Evolutionary conservation across 2,797 vertebrate species (phyloP).

Genomic region (Rhinichthys osculus): DNA sequence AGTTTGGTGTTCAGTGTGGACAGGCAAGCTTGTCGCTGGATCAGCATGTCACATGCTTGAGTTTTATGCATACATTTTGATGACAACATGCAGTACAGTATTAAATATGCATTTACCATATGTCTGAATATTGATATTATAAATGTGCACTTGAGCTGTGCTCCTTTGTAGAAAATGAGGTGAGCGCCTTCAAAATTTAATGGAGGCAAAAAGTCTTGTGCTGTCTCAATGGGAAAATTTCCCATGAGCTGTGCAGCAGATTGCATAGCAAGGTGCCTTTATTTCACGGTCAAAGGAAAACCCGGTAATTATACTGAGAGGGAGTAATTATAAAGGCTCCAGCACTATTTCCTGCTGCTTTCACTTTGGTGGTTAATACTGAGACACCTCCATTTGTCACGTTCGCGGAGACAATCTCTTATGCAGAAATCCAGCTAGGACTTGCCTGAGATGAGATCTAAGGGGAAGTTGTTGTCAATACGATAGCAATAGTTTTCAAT

Average conservation of each 20-base stretch:
- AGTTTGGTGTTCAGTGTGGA: not conserved
- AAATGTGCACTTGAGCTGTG: constrained; percentile 20
- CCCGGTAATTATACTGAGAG: constrained; percentile 53
- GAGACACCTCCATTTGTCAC: constrained; percentile 41
- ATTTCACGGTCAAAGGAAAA: constrained; percentile 49
- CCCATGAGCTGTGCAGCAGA: constrained; percentile 52
- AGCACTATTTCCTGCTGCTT: constrained; percentile 49
- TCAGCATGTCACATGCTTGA: not conserved
- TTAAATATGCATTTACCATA: constrained; percentile 13
- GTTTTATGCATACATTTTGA: not conserved
- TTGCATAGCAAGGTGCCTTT: constrained; percentile 42
- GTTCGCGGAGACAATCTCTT: constrained; percentile 1
- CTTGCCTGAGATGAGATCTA: constrained; percentile 6
- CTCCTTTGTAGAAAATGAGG: not conserved
- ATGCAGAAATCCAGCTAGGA: not conserved
- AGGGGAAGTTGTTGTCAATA: not conserved
- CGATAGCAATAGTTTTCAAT: not conserved
- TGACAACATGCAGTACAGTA: not conserved
- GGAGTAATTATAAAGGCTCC: constrained; percentile 54
- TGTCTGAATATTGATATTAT: constrained; percentile 25
- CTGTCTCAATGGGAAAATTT: constrained; percentile 12
- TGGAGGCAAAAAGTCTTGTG: constrained; percentile 13
- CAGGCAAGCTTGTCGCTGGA: not conserved
- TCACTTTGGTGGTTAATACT: constrained; percentile 55
- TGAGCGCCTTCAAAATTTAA: constrained; percentile 23